These are phyloP conservation scores for Zaprionus vittiger DNA, from an alignment of 1,140 invertebrate species.

Conservation along the genomic window DNA sequence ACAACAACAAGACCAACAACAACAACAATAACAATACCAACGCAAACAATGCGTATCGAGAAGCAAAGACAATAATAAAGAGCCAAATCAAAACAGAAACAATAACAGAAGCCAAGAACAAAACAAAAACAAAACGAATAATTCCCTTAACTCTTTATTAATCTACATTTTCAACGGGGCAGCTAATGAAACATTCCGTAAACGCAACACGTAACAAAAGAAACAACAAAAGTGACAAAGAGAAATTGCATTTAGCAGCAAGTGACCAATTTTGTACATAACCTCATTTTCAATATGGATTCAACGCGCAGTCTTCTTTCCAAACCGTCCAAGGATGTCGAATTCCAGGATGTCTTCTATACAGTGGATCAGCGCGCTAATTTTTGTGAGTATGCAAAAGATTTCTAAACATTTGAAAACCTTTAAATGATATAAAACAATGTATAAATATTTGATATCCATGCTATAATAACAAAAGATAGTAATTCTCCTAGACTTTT, in stretches of 20 bases:
- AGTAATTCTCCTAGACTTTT: too few species aligned
- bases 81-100: constrained; percentile 33
- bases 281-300: constrained; percentile 60
- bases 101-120: constrained; percentile 24
- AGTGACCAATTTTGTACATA: constrained; percentile 33
- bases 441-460: too few species aligned
- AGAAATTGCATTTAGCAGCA: constrained; percentile 50
- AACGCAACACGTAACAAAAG: constrained; percentile 55
- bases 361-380: constrained; percentile 71
- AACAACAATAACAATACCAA: constrained; percentile 44
- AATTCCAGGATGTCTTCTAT: constrained; percentile 83
- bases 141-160: constrained; percentile 27
- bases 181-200: constrained; percentile 71
- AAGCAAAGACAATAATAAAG: constrained; percentile 40
- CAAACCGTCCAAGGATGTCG: constrained; percentile 81
- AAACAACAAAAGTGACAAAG: constrained; percentile 27
- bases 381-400: constrained; percentile 64
- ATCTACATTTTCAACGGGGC: constrained; percentile 47
- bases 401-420: too few species aligned
- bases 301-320: constrained; percentile 54
- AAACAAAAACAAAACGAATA: constrained; percentile 32
- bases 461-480: too few species aligned
- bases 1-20: constrained; percentile 49
- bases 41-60: constrained; percentile 39
- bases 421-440: too few species aligned